Conservation (phyloP, 2,888 invertebrate genomes). For the Drosophila tanythrix region DNA sequence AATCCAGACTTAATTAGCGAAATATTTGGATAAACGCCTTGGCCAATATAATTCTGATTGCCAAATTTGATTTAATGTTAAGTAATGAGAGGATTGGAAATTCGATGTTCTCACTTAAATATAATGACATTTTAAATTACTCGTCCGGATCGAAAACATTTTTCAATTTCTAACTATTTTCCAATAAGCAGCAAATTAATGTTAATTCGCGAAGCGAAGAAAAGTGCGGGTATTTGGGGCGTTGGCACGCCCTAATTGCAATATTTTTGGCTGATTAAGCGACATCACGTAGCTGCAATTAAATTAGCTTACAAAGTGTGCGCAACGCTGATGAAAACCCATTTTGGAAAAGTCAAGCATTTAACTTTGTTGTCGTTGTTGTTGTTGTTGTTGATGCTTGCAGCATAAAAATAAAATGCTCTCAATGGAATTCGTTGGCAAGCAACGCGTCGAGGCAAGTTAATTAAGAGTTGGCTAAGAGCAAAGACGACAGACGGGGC, state of each 20-base stretch:
- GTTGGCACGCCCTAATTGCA: conserved; percentile 56
- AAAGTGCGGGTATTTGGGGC: neutral
- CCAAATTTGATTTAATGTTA: neutral
- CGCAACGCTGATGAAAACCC: conserved; percentile 64
- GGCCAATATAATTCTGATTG: neutral
- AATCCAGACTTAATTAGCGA: neutral
- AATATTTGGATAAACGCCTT: neutral
- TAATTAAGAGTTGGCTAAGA: conserved; percentile 72
- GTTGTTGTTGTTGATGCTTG: conserved; percentile 17
- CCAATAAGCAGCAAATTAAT: conserved; percentile 58
- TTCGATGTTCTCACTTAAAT: neutral
- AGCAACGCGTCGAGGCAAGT: conserved; percentile 64
- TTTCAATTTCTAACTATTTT: conserved; percentile 53
- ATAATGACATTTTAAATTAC: conserved; percentile 40
- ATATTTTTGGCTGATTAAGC: conserved; percentile 64
- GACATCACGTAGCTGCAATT: conserved; percentile 75
- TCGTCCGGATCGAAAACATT: conserved; percentile 19
- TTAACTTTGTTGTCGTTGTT: conserved; percentile 59
- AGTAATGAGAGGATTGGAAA: neutral
- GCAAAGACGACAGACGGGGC: conserved; percentile 47
- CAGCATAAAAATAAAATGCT: conserved; percentile 64
- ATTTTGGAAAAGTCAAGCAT: conserved; percentile 60
- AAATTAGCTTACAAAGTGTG: conserved; percentile 73
- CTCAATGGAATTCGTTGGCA: conserved; percentile 70
- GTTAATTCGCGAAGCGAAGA: conserved; percentile 30